A percentile compares a stretch with the other conserved stretches of the same genome.
Conservation (phyloP, 2,797 vertebrate genomes). For the Gallinago nigripennis region DNA sequence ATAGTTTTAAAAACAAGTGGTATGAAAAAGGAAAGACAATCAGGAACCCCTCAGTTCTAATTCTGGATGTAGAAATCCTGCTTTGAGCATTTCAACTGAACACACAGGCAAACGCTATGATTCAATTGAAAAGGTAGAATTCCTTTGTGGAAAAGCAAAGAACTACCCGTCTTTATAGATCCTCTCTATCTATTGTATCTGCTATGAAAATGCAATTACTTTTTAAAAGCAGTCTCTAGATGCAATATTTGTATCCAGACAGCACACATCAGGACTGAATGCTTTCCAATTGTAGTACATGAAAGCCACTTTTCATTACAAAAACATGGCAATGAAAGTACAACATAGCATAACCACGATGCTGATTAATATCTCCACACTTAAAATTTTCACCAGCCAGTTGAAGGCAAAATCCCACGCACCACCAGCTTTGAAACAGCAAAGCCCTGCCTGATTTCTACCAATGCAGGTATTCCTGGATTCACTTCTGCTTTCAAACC, state of each 20-base stretch:
- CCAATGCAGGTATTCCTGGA: not conserved
- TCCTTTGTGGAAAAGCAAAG: not conserved
- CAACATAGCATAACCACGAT: not conserved
- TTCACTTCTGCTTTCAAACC: not conserved
- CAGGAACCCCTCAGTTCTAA: not conserved
- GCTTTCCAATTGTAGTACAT: not conserved
- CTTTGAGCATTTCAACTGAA: not conserved
- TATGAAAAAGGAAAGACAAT: not conserved
- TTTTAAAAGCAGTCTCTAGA: constrained; percentile 2
- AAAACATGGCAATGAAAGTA: not conserved
- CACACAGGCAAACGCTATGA: not conserved
- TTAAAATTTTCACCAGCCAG: not conserved
- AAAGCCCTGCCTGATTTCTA: not conserved
- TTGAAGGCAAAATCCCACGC: not conserved
- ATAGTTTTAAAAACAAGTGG: not conserved
- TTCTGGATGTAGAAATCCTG: not conserved
- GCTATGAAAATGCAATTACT: not conserved
- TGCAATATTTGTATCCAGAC: not conserved
- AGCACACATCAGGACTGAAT: not conserved
- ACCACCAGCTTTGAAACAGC: not conserved
- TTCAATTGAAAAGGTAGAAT: not conserved
- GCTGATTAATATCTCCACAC: not conserved
- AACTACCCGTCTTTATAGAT: not conserved
- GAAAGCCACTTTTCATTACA: not conserved
- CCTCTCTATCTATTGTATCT: not conserved